Percentiles rank a stretch among this genome's conserved stretches.
Conservation (phyloP, 2,113 vertebrate species). For the Vicugna pacos region DNA sequence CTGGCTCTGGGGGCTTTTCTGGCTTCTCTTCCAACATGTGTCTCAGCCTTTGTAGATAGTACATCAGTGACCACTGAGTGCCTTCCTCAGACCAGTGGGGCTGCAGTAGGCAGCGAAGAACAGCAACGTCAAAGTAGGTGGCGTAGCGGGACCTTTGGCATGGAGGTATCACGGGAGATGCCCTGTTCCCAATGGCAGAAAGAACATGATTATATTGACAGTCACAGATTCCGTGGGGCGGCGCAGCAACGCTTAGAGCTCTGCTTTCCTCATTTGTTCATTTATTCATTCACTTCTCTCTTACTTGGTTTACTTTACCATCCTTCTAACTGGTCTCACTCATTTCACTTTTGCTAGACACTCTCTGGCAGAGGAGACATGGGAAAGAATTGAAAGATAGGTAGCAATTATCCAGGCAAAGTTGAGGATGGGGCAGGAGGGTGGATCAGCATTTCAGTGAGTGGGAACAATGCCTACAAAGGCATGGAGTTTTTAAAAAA, state of each 20-base stretch:
- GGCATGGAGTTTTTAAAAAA: neutral
- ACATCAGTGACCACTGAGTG: constrained; percentile 98
- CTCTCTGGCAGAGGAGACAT: neutral
- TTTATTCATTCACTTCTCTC: neutral
- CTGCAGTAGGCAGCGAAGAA: constrained; percentile 97
- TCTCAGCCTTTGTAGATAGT: constrained; percentile 95
- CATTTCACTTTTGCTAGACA: neutral
- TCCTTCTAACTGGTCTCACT: neutral
- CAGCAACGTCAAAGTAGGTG: constrained; percentile 98
- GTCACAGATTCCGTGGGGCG: neutral
- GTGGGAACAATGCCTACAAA: neutral
- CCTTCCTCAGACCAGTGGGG: constrained; percentile 98
- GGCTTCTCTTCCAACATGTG: constrained; percentile 98
- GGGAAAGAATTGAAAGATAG: neutral
- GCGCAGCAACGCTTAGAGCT: neutral
- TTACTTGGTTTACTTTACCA: neutral
- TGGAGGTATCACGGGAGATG: constrained; percentile 88
- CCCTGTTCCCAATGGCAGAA: constrained; percentile 78
- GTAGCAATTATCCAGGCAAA: neutral
- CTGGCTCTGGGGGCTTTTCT: constrained; percentile 91
- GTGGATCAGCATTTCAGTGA: neutral
- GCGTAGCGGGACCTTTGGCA: constrained; percentile 95
- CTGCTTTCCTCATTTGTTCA: neutral
- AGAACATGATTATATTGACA: neutral
- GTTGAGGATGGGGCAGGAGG: neutral